Conservation (phyloP, 2,797 vertebrate species). For the Gallinago solitaria region DNA sequence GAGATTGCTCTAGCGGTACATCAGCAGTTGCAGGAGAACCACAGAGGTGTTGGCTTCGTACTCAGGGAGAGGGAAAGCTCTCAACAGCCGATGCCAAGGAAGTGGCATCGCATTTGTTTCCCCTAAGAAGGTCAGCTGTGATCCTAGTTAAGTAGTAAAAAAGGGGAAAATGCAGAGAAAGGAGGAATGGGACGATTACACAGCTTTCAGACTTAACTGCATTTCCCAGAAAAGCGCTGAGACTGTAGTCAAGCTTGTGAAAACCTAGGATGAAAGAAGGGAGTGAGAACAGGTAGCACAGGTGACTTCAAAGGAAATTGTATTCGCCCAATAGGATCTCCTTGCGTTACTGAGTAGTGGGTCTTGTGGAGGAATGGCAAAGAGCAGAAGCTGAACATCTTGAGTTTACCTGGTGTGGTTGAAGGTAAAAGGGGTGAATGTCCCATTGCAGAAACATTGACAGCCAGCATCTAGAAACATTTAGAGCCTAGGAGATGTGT, state of each 20-base stretch:
- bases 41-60: slow-evolving; percentile 1
- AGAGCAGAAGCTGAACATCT: neutral
- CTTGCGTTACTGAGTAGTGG: neutral
- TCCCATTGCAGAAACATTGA: neutral
- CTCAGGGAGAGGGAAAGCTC: neutral
- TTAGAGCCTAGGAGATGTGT: neutral
- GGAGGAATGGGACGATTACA: neutral
- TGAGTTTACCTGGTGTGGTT: neutral
- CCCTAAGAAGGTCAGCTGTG: neutral
- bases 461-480: neutral
- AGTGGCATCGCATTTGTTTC: neutral
- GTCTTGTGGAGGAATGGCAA: neutral
- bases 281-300: neutral
- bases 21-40: slow-evolving; percentile 1
- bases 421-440: neutral
- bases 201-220: neutral
- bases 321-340: neutral
- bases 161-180: neutral
- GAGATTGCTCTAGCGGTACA: slow-evolving; percentile 2
- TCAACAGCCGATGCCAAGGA: neutral
- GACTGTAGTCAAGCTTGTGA: neutral
- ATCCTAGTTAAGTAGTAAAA: neutral
- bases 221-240: neutral
- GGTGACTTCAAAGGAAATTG: neutral
- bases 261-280: neutral